Evolutionary conservation across 2,888 invertebrate species (phyloP), one percentile per base, ranked within the genome.

Genomic region (Philereme vetulata): DNA sequence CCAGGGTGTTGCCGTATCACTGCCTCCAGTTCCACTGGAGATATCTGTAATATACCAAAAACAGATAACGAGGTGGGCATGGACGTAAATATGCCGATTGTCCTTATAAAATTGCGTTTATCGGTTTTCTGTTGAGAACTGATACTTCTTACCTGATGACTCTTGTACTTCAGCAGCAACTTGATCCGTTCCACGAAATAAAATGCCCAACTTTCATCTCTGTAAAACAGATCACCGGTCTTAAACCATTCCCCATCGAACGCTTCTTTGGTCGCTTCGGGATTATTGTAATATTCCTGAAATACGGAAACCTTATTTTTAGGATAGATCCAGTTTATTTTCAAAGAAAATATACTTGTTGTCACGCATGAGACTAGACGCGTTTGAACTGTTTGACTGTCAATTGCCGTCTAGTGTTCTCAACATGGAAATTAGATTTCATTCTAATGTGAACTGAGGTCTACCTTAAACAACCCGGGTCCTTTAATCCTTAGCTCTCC

Each of bases 211-310:
- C 90, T 79, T 38, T 92, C 88, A 64, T 94, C 93, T 63, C 90
- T 90, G 65, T 92, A 93, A 46, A 90, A 84, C 47, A 93, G 73
- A 66, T 94, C 94, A 0, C 94, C 94, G 0, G 93, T 90, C 72
- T 82, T 91, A 38, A 93, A 81, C 91, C 92, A 93, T 0, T 86
- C 78, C n/a, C 86, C 89, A 5, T 78, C 80, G 4, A 79, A 63
- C 0, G 83, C 72, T 10, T 86, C 85, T n/a, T 78, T 81, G 0
- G 93, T 92, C 4, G 86, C 89, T 64, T 80, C 67, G 3, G 82
- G 77, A 55, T 88, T 85, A 51, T 88, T 90, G 72, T 90, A 90
- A 70, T 93, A 93, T 2, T 84, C 91, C 82, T 88, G 72, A 9
- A 60, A 55, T 7, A 38, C 8, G 21, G 21, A 21, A 21, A 21